phyloP scores from a whole-genome alignment of 2,888 invertebrate species.

The Baccha elongata region DNA sequence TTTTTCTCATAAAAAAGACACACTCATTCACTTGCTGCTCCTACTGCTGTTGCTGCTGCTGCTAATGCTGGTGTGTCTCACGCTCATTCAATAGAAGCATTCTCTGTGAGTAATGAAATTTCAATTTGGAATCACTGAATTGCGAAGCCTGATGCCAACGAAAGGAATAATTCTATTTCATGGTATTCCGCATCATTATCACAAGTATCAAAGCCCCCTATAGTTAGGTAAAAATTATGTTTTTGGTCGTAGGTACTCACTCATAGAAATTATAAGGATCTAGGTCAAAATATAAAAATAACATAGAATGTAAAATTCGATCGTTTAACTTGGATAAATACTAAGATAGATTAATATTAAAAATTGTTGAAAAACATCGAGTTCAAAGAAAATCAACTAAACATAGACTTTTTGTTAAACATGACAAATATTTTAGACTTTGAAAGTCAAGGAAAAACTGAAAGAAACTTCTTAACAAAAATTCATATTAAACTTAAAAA shows the following conservation, averaged over 20 bases:
- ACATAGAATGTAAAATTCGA: conserved; percentile 5
- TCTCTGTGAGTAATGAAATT: conserved; percentile 71
- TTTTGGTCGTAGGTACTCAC: background rate
- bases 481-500: no score
- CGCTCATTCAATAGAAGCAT: conserved; percentile 50
- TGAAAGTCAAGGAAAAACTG: no score
- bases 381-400: no score
- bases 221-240: background rate
- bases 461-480: no score
- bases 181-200: conserved; percentile 72
- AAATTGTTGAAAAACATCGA: no score
- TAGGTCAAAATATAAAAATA: background rate
- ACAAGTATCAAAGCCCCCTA: conserved; percentile 13
- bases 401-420: no score
- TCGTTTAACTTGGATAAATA: no score
- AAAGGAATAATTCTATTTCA: conserved; percentile 72
- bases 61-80: background rate
- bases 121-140: conserved; percentile 70
- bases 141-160: conserved; percentile 56
- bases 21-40: background rate
- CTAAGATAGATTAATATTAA: no score
- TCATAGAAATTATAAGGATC: no score
- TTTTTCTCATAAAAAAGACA: conserved; percentile 17
- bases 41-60: background rate
- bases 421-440: no score